Evolutionary conservation across 1,140 invertebrate genomes (phyloP).

Genomic region (Rhizoglyphus robini): DNA sequence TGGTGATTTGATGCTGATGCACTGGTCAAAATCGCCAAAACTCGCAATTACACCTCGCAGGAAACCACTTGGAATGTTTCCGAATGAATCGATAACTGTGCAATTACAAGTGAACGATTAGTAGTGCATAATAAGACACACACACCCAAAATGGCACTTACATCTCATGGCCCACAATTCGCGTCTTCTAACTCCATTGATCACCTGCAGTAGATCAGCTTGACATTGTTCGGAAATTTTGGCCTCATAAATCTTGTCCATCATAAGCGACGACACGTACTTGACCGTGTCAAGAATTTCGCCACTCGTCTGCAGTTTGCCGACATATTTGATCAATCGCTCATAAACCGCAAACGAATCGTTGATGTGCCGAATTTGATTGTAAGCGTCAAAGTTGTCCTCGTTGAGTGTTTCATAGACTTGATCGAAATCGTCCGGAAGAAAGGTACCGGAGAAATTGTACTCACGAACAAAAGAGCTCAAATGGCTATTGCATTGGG

Average conservation of each 20-base stretch:
- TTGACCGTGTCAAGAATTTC: not conserved
- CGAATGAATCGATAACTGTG: not conserved
- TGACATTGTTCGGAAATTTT: not conserved
- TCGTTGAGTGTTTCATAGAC: not conserved
- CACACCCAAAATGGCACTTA: not conserved
- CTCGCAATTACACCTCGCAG: not conserved
- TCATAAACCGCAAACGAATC: not conserved
- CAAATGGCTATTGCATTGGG: too few relatives aligned
- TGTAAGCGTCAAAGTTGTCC: not conserved
- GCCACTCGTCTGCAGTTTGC: not conserved
- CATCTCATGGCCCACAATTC: not conserved
- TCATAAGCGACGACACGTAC: not conserved
- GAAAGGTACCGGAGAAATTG: not conserved
- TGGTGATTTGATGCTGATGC: not conserved
- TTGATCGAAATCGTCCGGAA: not conserved
- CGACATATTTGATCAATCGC: not conserved
- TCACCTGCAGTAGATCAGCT: not conserved
- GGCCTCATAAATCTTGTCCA: not conserved
- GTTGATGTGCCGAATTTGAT: not conserved
- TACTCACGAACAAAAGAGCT: not conserved
- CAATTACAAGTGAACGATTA: not conserved
- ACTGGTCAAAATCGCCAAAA: not conserved
- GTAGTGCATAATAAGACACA: not conserved
- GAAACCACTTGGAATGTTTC: not conserved
- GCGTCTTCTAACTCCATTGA: not conserved